Evolutionary conservation across 2,113 vertebrate genomes (phyloP).

Genomic region (Platysteira castanea): DNA sequence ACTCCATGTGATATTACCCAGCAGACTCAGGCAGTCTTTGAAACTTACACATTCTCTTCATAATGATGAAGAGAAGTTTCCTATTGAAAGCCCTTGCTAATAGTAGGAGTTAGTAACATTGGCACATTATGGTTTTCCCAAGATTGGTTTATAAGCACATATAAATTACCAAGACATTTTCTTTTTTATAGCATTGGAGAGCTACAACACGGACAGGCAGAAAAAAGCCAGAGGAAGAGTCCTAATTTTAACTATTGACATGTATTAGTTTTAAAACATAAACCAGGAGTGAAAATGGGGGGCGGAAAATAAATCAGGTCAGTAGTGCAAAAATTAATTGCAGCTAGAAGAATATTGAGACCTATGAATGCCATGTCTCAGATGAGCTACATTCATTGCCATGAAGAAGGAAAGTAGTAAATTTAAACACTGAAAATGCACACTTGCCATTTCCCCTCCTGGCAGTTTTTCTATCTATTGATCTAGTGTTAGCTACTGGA

Average conservation of each 20-base stretch:
- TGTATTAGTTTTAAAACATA: not conserved
- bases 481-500: not conserved
- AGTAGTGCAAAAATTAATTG: not conserved
- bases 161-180: not conserved
- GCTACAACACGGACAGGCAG: not conserved
- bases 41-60: not conserved
- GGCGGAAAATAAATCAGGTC: not conserved
- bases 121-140: not conserved
- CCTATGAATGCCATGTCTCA: not conserved
- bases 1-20: not conserved
- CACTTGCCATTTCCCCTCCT: not conserved
- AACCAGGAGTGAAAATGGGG: not conserved
- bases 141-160: not conserved
- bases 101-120: not conserved
- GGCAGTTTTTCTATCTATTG: not conserved
- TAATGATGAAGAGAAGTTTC: not conserved
- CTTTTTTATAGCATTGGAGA: not conserved
- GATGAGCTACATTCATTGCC: not conserved
- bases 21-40: not conserved
- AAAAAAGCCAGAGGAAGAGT: not conserved
- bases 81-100: accelerated
- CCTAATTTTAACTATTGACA: not conserved
- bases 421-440: not conserved
- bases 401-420: not conserved
- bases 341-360: not conserved